Evolutionary conservation across 2,888 invertebrate genomes (phyloP).

Genomic region (Rosalia funebris): DNA sequence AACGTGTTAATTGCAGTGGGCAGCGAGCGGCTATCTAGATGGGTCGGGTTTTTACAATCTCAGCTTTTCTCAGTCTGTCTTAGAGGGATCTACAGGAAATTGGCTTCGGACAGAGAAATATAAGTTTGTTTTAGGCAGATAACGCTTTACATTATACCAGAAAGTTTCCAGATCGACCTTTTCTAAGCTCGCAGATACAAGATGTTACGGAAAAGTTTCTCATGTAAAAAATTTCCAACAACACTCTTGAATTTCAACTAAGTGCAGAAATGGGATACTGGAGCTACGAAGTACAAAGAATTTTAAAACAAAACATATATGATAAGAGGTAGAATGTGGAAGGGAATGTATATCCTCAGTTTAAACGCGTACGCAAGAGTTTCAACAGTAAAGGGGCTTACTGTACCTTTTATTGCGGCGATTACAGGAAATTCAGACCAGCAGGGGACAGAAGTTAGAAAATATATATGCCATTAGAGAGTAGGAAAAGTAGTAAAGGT

Average conservation of each 20-base stretch:
- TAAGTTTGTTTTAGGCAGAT: slow-evolving; percentile 59
- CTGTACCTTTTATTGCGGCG: slow-evolving; percentile 1
- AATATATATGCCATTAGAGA: no score
- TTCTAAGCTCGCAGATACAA: slow-evolving; percentile 49
- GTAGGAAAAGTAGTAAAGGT: no score
- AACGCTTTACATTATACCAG: slow-evolving; percentile 54
- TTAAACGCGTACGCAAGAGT: background rate
- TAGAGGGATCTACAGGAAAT: slow-evolving; percentile 52
- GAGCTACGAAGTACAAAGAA: slow-evolving; percentile 33
- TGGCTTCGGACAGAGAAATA: slow-evolving; percentile 58
- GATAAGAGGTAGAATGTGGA: slow-evolving; percentile 27
- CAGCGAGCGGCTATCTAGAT: slow-evolving; percentile 54
- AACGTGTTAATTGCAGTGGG: slow-evolving; percentile 56
- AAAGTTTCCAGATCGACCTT: slow-evolving; percentile 52
- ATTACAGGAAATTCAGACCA: background rate
- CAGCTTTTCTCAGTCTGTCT: slow-evolving; percentile 50
- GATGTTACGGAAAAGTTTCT: slow-evolving; percentile 53
- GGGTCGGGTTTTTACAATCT: slow-evolving; percentile 55
- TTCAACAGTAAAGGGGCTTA: slow-evolving; percentile 1
- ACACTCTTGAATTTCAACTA: slow-evolving; percentile 51
- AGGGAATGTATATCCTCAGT: slow-evolving; percentile 22
- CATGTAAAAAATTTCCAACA: slow-evolving; percentile 55
- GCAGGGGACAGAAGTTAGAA: background rate
- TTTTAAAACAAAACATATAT: slow-evolving; percentile 40
- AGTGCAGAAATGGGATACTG: slow-evolving; percentile 42